Percentiles rank a stretch among this genome's conserved stretches.
Conservation (phyloP, 2,888 invertebrate genomes). For the Aromia moschata region DNA sequence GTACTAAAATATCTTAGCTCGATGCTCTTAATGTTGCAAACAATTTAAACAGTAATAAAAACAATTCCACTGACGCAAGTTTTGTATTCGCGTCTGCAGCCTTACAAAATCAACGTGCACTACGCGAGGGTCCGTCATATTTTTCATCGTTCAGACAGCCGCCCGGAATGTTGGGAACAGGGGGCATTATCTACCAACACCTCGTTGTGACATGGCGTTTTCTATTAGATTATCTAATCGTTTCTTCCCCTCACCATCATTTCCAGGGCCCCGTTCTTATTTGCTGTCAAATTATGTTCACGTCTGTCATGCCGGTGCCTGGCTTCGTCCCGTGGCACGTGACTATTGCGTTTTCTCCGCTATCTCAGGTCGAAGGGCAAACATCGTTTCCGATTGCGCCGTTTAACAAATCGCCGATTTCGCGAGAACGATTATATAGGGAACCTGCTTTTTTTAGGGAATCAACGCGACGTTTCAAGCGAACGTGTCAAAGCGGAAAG, state of each 20-base stretch:
- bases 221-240: conserved; percentile 64
- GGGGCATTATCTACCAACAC: conserved; percentile 41
- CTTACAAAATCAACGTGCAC: too few species aligned
- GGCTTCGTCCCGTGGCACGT: conserved; percentile 57
- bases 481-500: too few species aligned
- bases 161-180: neutral
- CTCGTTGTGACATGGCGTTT: conserved; percentile 55
- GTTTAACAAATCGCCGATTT: neutral
- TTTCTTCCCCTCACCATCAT: conserved; percentile 59
- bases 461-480: too few species aligned
- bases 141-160: neutral
- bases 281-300: conserved; percentile 64
- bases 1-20: too few species aligned
- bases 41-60: too few species aligned
- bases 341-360: conserved; percentile 42
- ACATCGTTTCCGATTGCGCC: neutral
- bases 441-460: too few species aligned
- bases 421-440: too few species aligned
- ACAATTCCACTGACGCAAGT: too few species aligned
- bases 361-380: conserved; percentile 10
- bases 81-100: too few species aligned
- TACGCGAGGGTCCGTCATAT: neutral
- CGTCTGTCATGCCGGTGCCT: conserved; percentile 60
- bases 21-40: too few species aligned
- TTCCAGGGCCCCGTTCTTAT: conserved; percentile 61